Evolutionary conservation across 53 echinoderm and acorn worm genomes (phyloP).

Genomic region (Antedon mediterranea): DNA sequence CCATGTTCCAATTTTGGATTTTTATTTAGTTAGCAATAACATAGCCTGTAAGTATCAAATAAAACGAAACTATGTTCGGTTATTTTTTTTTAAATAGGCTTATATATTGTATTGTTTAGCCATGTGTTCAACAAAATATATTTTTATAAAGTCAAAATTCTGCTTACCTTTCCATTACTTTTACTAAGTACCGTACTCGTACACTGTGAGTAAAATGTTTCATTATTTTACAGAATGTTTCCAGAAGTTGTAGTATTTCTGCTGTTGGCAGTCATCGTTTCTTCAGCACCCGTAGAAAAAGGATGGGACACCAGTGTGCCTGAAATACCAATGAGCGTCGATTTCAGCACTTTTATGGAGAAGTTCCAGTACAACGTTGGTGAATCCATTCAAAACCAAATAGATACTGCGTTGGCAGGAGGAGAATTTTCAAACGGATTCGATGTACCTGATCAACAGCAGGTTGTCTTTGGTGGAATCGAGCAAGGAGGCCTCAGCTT

Average conservation of each 20-base stretch:
- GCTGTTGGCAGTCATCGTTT: background rate
- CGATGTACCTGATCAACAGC: background rate
- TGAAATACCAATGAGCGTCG: background rate
- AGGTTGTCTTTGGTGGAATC: background rate
- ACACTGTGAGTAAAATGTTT: too few relatives aligned
- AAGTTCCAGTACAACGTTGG: background rate
- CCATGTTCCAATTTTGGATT: too few relatives aligned
- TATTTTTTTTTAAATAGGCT: too few relatives aligned
- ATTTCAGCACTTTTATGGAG: background rate
- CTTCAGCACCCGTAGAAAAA: background rate
- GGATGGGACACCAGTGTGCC: background rate
- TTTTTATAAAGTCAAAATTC: too few relatives aligned
- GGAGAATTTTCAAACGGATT: background rate
- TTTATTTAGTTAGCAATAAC: too few relatives aligned
- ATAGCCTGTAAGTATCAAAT: too few relatives aligned
- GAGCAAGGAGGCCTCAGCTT: too few relatives aligned
- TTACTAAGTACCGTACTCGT: too few relatives aligned
- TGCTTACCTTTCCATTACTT: too few relatives aligned
- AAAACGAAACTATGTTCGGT: too few relatives aligned
- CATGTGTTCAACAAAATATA: too few relatives aligned
- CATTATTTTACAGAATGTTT: background rate
- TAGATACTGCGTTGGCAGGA: background rate
- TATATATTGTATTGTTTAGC: too few relatives aligned
- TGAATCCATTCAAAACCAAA: background rate
- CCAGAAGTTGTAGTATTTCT: background rate